Evolutionary conservation across 1,140 invertebrate genomes (phyloP).

Genomic region (Lasioglossum baleicum): DNA sequence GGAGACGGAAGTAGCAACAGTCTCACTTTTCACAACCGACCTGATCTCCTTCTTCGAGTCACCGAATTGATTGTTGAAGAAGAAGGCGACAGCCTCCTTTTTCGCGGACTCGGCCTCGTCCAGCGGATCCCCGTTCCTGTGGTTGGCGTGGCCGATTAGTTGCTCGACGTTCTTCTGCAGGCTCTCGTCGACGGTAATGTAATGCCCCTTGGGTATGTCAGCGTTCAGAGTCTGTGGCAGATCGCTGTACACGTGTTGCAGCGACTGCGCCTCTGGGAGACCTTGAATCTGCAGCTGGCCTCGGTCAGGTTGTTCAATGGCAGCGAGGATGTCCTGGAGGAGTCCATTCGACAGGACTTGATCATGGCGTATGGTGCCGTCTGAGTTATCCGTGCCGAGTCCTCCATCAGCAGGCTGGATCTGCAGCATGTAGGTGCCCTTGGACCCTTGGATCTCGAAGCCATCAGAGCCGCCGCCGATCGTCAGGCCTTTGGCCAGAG

Average conservation of each 20-base stretch:
- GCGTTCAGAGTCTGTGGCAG: constrained; percentile 53
- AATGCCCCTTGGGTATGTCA: constrained; percentile 51
- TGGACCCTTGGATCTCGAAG: constrained; percentile 83
- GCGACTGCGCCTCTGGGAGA: constrained; percentile 55
- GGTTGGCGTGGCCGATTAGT: constrained; percentile 34
- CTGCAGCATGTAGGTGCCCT: constrained; percentile 86
- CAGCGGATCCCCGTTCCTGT: constrained; percentile 6
- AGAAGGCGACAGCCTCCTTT: constrained; percentile 67
- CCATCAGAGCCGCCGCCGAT: constrained; percentile 73
- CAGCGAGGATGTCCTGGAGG: constrained; percentile 87
- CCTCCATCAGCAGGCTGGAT: constrained; percentile 84
- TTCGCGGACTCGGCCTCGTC: constrained; percentile 35
- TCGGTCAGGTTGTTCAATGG: constrained; percentile 84
- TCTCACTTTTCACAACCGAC: constrained; percentile 56
- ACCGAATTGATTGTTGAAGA: constrained; percentile 67
- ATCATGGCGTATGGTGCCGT: constrained; percentile 82
- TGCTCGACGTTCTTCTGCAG: constrained; percentile 41
- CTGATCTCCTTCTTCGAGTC: constrained; percentile 65
- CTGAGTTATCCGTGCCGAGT: constrained; percentile 74
- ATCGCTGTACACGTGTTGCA: constrained; percentile 65
- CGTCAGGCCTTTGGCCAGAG: constrained; percentile 64
- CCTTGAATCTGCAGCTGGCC: constrained; percentile 67
- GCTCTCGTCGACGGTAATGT: constrained; percentile 37
- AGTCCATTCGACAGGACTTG: constrained; percentile 88
- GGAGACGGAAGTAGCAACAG: background rate